These are phyloP conservation scores for Copidosoma aretas DNA, from an alignment of 2,888 invertebrate species.

Conservation along the genomic window DNA sequence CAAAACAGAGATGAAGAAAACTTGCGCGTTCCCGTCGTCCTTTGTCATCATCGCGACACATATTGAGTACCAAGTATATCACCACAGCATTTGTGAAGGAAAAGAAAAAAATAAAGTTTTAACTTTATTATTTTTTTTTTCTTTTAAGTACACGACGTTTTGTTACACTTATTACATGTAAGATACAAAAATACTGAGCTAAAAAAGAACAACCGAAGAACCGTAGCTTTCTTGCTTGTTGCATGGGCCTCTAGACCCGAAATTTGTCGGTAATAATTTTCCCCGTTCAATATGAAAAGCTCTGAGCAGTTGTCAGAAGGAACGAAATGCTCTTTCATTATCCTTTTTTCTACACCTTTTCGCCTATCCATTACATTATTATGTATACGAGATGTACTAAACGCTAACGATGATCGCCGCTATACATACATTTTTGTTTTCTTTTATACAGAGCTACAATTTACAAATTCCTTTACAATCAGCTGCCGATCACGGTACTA, in stretches of 20 bases:
- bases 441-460: not conserved
- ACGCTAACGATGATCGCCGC: not conserved
- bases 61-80: constrained; percentile 51
- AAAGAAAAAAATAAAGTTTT: constrained; percentile 55
- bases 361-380: not conserved
- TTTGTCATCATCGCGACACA: constrained; percentile 19
- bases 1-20: constrained; percentile 2
- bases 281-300: not conserved
- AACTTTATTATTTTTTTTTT: constrained; percentile 1
- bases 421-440: not conserved
- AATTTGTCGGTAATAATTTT: not conserved
- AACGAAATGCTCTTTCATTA: not conserved
- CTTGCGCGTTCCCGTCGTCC: constrained; percentile 14
- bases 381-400: not conserved
- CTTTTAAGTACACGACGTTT: constrained; percentile 43
- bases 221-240: not conserved
- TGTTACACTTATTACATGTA: constrained; percentile 45
- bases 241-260: too few relatives aligned
- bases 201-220: constrained; percentile 51
- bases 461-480: constrained; percentile 1
- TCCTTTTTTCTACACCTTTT: not conserved
- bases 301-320: not conserved
- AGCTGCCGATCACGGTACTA: not conserved
- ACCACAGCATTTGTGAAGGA: constrained; percentile 58
- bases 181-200: constrained; percentile 61